A percentile compares a stretch with the other conserved stretches of the same genome.
These are phyloP conservation scores for Acronicta aceris DNA, from an alignment of 2,888 invertebrate genomes.

Conservation along the genomic window DNA sequence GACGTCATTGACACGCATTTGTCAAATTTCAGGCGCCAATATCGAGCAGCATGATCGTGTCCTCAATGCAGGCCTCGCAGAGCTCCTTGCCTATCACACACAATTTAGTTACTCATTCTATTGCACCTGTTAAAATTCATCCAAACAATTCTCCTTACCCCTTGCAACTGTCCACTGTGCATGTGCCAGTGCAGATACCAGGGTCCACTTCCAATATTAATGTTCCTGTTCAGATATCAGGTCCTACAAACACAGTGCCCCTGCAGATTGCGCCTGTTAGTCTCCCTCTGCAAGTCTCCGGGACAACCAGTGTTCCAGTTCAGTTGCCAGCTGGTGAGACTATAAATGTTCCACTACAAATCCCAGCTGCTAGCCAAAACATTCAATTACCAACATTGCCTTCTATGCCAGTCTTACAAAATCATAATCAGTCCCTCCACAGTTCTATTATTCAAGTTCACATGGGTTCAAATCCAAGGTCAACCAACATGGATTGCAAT, in stretches of 20 bases:
- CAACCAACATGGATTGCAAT: conserved; percentile 74
- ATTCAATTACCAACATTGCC: conserved; percentile 79
- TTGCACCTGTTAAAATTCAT: conserved; percentile 85
- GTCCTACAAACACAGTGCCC: conserved; percentile 76
- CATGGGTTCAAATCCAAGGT: conserved; percentile 79
- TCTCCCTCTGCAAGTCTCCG: conserved; percentile 82
- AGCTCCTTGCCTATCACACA: conserved; percentile 84
- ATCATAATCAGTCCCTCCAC: conserved; percentile 74
- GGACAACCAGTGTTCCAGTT: conserved; percentile 80
- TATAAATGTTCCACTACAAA: conserved; percentile 83
- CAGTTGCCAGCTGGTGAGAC: conserved; percentile 84
- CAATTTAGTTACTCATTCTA: conserved; percentile 82
- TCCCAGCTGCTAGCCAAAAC: conserved; percentile 76
- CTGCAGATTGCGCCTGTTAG: conserved; percentile 83
- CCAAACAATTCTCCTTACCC: conserved; percentile 80
- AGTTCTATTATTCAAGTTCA: conserved; percentile 85
- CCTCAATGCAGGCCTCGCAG: conserved; percentile 84
- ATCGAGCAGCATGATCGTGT: conserved; percentile 87
- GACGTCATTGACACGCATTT: conserved; percentile 71
- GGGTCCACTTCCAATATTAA: conserved; percentile 84
- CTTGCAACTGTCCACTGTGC: conserved; percentile 83
- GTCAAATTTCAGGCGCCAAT: conserved; percentile 83
- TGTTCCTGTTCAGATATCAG: conserved; percentile 84
- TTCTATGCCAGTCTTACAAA: conserved; percentile 83
- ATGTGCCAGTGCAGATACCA: conserved; percentile 86